Base-by-base conservation (phyloP, 2,888 invertebrate species). In the Drosophila percnosoma region DNA sequence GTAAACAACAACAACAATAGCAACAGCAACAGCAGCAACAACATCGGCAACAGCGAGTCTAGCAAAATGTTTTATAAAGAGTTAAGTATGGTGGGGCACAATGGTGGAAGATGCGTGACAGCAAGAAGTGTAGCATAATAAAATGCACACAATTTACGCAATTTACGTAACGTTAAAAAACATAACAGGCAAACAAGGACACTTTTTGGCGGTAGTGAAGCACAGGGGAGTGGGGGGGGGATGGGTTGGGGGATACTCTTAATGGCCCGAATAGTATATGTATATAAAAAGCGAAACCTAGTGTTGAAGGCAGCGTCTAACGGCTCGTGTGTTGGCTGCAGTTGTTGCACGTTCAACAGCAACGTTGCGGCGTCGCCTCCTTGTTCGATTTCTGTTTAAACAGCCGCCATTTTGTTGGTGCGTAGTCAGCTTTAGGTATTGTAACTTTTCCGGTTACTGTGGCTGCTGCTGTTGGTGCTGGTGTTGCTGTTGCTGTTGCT, bases 141-240 rank as follows among this genome's bases (percentile, higher is more conserved):
- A 85, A 83, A 85, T 82, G 77, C 75, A 69, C 80, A 80, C 82
- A 85, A 85, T 84, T 84, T 82, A 79, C 84, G 74, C 79, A 84
- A 84, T 82, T 84, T 80, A 85, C 77, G 81, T 72, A 75, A 81
- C 72, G 82, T 73, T 77, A 80, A 77, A 85, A 80, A 80, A 84
- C 79, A 81, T 81, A 79, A 85, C 74, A 73, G 77, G 71, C 78
- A 81, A 81, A 67, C 82, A 82, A 82, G 71, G 75, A 82, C 60
- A 67, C 70, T 68, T 73, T 62, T 29, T 42, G 31, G 38, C 24
- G 54, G 45, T 34, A 21, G 24, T n/a, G 48, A 4, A 34, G 29
- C 24, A 58, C 63, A 13, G 11, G 18, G 27, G 27, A 27, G 27
- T 27, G 21, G 2, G 4, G n/a, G 4, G n/a, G n/a, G 13, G 1